A percentile compares a stretch with the other conserved stretches of the same genome.
phyloP scores from a whole-genome alignment of 1,140 invertebrate species.

The Mesaphorura yosii region DNA sequence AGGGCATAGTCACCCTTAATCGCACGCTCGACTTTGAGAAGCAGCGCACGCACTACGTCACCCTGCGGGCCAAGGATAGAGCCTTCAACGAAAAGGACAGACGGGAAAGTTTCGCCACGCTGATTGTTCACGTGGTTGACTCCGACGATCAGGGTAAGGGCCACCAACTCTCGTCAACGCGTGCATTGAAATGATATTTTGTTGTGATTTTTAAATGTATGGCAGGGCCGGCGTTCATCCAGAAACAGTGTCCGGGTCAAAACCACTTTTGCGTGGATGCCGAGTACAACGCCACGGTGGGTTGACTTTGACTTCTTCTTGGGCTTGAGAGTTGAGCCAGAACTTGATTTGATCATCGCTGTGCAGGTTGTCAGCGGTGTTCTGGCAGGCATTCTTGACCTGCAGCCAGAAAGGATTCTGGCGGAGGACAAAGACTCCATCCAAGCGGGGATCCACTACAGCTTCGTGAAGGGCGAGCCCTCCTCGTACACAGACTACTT shows the following conservation, averaged over 20 bases:
- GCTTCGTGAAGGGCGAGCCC: slow-evolving; percentile 65
- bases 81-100: slow-evolving; percentile 55
- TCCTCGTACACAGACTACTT: slow-evolving; percentile 65
- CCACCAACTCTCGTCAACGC: too few relatives aligned
- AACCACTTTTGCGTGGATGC: slow-evolving; percentile 71
- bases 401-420: slow-evolving; percentile 76
- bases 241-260: slow-evolving; percentile 62
- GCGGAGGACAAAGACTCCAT: slow-evolving; percentile 78
- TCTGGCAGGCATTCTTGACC: slow-evolving; percentile 63
- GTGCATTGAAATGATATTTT: too few relatives aligned
- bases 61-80: slow-evolving; percentile 78
- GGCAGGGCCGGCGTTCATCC: slow-evolving; percentile 50
- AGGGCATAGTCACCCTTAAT: slow-evolving; percentile 79
- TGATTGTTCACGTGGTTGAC: slow-evolving; percentile 73
- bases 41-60: slow-evolving; percentile 76
- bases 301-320: slow-evolving; percentile 28
- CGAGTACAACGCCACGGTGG: slow-evolving; percentile 59
- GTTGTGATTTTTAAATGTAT: too few relatives aligned
- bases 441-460: slow-evolving; percentile 64
- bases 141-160: slow-evolving; percentile 66
- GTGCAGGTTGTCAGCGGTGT: slow-evolving; percentile 62
- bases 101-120: slow-evolving; percentile 66
- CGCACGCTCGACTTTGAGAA: slow-evolving; percentile 77
- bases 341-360: background rate
- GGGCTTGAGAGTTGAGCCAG: too few relatives aligned